Evolutionary conservation across 2,113 vertebrate genomes (phyloP).

Genomic region (Mobula birostris): DNA sequence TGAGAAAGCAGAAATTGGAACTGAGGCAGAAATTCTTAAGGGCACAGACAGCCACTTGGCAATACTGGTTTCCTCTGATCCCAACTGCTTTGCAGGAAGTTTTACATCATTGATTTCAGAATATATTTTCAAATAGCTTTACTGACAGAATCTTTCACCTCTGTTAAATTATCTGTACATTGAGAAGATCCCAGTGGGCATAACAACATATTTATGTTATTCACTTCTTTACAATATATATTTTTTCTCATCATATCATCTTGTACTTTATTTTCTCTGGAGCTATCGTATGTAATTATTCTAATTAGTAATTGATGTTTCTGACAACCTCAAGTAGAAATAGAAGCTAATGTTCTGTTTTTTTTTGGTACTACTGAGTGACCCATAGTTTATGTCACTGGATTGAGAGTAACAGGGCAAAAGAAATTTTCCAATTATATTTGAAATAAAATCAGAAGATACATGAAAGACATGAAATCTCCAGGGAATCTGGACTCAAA

Average conservation of each 20-base stretch:
- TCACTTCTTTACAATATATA: neutral
- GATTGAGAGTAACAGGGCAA: neutral
- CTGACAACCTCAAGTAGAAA: slow-evolving; percentile 15
- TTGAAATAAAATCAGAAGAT: neutral
- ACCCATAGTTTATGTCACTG: neutral
- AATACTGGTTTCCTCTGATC: neutral
- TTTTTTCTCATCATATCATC: neutral
- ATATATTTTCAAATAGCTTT: slow-evolving; percentile 13
- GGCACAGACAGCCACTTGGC: neutral
- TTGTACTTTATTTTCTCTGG: neutral
- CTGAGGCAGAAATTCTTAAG: neutral
- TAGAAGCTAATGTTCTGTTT: neutral
- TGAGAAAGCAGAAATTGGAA: neutral
- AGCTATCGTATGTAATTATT: slow-evolving; percentile 6
- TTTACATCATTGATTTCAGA: neutral
- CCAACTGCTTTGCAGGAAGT: neutral
- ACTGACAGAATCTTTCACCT: slow-evolving; percentile 12
- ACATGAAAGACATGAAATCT: neutral
- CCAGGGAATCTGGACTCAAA: neutral
- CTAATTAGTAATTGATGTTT: slow-evolving; percentile 15
- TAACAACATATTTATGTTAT: neutral
- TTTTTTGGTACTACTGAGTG: neutral
- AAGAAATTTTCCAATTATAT: neutral
- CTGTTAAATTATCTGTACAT: neutral
- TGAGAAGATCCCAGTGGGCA: neutral